These are phyloP conservation scores for Sander vitreus DNA, from an alignment of 2,113 vertebrate species.

Conservation along the genomic window DNA sequence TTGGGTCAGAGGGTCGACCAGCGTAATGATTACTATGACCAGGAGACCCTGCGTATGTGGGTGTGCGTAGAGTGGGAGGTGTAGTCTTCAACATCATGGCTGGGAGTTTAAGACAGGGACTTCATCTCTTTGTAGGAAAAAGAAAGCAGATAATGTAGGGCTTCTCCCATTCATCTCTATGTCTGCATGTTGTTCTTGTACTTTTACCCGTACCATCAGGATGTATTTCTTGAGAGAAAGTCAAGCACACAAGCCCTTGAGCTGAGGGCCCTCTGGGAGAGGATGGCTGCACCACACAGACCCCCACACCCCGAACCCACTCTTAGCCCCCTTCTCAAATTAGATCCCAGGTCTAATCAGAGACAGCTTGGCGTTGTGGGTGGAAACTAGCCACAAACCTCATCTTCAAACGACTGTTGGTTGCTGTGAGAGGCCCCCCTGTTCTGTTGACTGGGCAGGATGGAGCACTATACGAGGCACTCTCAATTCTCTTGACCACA, in stretches of 20 bases:
- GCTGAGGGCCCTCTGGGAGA: conserved; percentile 64
- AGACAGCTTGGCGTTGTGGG: conserved; percentile 80
- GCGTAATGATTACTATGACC: conserved; percentile 65
- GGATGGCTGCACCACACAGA: conserved; percentile 59
- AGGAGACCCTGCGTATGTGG: conserved; percentile 16
- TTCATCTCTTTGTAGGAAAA: conserved; percentile 36
- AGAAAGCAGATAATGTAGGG: conserved; percentile 38
- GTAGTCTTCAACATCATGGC: conserved; percentile 21
- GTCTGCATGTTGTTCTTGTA: conserved; percentile 46
- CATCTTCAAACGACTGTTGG: conserved; percentile 80
- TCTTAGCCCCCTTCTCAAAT: conserved; percentile 76
- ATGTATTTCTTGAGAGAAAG: conserved; percentile 74
- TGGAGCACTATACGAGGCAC: conserved; percentile 63
- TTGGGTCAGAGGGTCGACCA: conserved; percentile 61
- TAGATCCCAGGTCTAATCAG: conserved; percentile 82
- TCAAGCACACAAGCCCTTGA: conserved; percentile 68
- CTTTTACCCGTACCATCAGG: conserved; percentile 58
- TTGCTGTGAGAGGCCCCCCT: conserved; percentile 74
- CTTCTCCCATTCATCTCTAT: conserved; percentile 60
- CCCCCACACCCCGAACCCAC: conserved; percentile 59
- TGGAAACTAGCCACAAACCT: conserved; percentile 83
- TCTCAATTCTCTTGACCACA: conserved; percentile 77
- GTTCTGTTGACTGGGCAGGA: conserved; percentile 77
- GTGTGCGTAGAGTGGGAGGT: not conserved
- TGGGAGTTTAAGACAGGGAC: conserved; percentile 19